These are phyloP conservation scores for Schizopygopsis pylzovi DNA, from an alignment of 2,797 vertebrate species.

Conservation along the genomic window DNA sequence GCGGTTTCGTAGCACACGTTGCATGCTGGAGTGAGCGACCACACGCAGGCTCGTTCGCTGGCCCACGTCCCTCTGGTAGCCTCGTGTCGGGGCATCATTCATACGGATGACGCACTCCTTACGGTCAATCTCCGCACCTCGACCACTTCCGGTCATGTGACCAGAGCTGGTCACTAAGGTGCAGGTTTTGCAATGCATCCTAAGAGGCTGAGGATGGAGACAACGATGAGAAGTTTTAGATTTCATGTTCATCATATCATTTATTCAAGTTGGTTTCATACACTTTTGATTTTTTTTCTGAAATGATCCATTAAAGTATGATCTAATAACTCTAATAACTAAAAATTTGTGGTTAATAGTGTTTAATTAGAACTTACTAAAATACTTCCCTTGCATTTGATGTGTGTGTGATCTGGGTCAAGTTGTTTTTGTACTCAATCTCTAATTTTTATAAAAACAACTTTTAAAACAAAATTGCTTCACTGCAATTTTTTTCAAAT, in stretches of 20 bases:
- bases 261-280: neutral
- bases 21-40: slow-evolving; percentile 96
- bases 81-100: slow-evolving; percentile 92
- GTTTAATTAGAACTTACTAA: neutral
- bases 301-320: neutral
- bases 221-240: neutral
- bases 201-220: slow-evolving; percentile 82
- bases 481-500: neutral
- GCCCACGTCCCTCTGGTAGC: slow-evolving; percentile 86
- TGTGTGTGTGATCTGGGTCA: neutral
- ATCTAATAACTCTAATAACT: neutral
- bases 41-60: slow-evolving; percentile 91
- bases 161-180: slow-evolving; percentile 95
- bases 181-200: slow-evolving; percentile 92
- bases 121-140: slow-evolving; percentile 88
- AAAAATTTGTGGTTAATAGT: neutral
- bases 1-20: slow-evolving; percentile 89
- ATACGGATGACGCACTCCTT: slow-evolving; percentile 96
- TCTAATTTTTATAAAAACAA: too few relatives aligned
- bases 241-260: neutral
- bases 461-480: neutral
- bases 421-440: neutral
- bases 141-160: slow-evolving; percentile 86
- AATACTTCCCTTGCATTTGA: neutral
- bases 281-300: neutral